Base-by-base conservation (phyloP, 2,113 vertebrate species). In the Microcebus griseorufus region DNA sequence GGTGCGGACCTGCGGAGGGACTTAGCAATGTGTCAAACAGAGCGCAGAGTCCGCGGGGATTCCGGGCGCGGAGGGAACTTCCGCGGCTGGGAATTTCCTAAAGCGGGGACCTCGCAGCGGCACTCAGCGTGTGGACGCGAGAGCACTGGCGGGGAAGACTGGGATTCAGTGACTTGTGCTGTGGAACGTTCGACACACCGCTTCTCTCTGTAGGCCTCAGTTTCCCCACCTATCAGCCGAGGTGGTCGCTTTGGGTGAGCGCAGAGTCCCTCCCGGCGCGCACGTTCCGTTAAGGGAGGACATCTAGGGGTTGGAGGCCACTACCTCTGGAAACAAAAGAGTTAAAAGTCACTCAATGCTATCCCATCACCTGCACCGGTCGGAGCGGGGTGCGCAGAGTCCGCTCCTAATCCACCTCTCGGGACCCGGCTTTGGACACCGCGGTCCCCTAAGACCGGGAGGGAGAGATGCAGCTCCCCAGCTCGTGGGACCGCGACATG, bases 391-490 rank as follows among this genome's bases (percentile, higher is more conserved):
- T 51, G 88, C 29, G 1, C 53, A 6, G 73, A n/a, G 37, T 34
- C 27, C 1, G 5, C 23, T 2, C 22, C 25, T 51, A n/a, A 22
- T 20, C 34, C 2, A 22, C 6, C 79, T 51, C 14, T 18, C 9
- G 3, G 14, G 18, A 65, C 48, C 6, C 5, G 4, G 20, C 25
- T 65, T 51, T 82, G 78, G 79, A 51, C 11, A 0, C 5, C 14
- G 16, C 8, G 3, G 25, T 3, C 16, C 9, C 1, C 2, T 53
- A 6, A 2, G 34, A 8, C 70, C 20, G 2, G 9, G 39, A 17
- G 16, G 11, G 14, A 29, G 8, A 45, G 60, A 27, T 51, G 37
- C 37, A 64, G 7, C 5, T 16, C 48, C 23, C 48, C 23, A 32
- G 48, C 5, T 39, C n/a, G 17, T 37, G 60, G 91, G 81, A 72